Evolutionary conservation across 2,113 vertebrate genomes (phyloP).

Genomic region (Planiliza haematocheilus): DNA sequence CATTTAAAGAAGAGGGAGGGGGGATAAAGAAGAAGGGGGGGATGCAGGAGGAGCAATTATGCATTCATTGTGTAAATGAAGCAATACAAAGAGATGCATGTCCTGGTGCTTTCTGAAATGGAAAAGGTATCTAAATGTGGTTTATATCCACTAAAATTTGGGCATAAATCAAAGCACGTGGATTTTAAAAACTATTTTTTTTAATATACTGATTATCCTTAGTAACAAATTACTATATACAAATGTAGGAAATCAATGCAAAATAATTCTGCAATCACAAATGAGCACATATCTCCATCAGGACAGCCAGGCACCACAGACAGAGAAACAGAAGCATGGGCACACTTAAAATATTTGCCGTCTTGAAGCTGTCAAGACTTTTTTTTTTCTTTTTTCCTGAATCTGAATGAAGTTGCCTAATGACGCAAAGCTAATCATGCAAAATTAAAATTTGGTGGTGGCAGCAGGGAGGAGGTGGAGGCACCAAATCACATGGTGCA

Average conservation of each 20-base stretch:
- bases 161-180: constrained; percentile 77
- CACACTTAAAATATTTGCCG: constrained; percentile 89
- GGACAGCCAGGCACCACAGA: constrained; percentile 83
- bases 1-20: constrained; percentile 83
- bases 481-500: constrained; percentile 95
- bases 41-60: constrained; percentile 83
- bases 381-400: constrained; percentile 89
- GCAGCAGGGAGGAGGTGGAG: constrained; percentile 74
- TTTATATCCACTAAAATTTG: constrained; percentile 82
- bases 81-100: constrained; percentile 91
- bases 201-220: neutral
- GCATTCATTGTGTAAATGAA: constrained; percentile 94
- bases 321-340: constrained; percentile 21
- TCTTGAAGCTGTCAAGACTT: constrained; percentile 92
- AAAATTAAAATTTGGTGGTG: constrained; percentile 97
- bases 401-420: constrained; percentile 95
- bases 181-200: constrained; percentile 15
- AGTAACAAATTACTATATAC: constrained; percentile 15
- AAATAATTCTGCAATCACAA: constrained; percentile 50
- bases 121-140: constrained; percentile 73
- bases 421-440: constrained; percentile 99
- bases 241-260: constrained; percentile 5
- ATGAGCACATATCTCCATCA: constrained; percentile 81
- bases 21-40: constrained; percentile 52
- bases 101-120: constrained; percentile 84